These are phyloP conservation scores for Meriones psammophilus DNA, from an alignment of 2,797 vertebrate genomes.

Conservation along the genomic window DNA sequence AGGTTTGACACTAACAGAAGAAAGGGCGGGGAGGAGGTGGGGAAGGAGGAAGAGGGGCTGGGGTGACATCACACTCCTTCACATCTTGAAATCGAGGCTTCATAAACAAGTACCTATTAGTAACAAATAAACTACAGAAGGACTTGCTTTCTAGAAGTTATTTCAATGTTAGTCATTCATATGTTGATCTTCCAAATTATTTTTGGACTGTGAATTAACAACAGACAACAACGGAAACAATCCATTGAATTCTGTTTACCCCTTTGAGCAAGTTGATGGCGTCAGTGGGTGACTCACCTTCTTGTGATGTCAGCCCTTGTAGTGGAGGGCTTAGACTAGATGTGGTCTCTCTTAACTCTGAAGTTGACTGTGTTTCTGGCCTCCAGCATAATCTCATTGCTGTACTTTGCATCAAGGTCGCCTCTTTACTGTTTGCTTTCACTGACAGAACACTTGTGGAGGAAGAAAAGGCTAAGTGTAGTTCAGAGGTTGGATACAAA, in stretches of 20 bases:
- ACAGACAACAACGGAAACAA: neutral
- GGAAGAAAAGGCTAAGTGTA: neutral
- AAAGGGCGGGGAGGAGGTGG: neutral
- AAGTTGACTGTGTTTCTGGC: conserved; percentile 7
- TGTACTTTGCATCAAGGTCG: neutral
- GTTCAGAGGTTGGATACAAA: conserved; percentile 37
- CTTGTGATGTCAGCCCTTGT: neutral
- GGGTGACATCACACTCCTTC: neutral
- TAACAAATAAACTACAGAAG: neutral
- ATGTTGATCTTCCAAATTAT: neutral
- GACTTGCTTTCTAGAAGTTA: conserved; percentile 20
- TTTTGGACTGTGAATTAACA: conserved; percentile 46
- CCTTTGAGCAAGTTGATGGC: neutral
- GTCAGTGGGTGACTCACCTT: neutral
- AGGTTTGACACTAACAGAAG: neutral
- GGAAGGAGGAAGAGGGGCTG: too few relatives aligned
- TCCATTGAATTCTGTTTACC: neutral
- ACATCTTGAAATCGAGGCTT: conserved; percentile 30
- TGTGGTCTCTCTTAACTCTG: neutral
- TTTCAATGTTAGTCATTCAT: neutral
- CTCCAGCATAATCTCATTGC: neutral
- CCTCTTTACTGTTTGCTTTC: conserved; percentile 3
- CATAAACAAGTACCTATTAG: neutral
- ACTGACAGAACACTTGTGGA: neutral
- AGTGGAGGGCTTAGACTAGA: neutral